Conservation (phyloP, 2,797 vertebrate genomes). For the Gephyroberyx darwinii region DNA sequence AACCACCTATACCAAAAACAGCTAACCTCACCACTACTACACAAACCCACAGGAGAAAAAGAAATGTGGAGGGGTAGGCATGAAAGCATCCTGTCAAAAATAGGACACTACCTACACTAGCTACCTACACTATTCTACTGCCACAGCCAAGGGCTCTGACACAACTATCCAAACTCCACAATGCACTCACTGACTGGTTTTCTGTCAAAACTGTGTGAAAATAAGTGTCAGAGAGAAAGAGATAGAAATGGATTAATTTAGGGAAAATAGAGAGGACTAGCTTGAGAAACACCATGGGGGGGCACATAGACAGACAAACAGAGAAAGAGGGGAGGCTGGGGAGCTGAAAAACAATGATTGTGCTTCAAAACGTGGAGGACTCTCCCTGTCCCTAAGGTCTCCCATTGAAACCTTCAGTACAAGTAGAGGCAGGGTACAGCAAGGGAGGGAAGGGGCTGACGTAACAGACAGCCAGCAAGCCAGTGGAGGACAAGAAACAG, state of each 20-base stretch:
- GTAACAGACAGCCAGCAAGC: slow-evolving; percentile 25
- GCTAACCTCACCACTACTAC: slow-evolving; percentile 17
- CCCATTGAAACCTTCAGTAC: slow-evolving; percentile 18
- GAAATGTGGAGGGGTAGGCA: neutral
- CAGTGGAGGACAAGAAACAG: slow-evolving; percentile 17
- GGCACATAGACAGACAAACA: neutral
- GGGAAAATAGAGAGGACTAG: neutral
- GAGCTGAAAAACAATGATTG: slow-evolving; percentile 14
- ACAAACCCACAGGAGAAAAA: neutral
- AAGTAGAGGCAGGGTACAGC: slow-evolving; percentile 21
- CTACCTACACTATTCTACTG: neutral
- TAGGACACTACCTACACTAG: slow-evolving; percentile 5
- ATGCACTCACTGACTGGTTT: slow-evolving; percentile 7
- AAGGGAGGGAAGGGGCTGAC: slow-evolving; percentile 4
- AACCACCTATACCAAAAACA: slow-evolving; percentile 11
- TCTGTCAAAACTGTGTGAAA: slow-evolving; percentile 4
- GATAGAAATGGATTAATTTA: neutral
- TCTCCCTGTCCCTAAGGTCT: slow-evolving; percentile 4
- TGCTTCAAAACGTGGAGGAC: slow-evolving; percentile 4
- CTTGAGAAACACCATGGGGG: neutral
- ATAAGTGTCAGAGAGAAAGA: neutral
- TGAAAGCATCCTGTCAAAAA: slow-evolving; percentile 23
- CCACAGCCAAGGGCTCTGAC: slow-evolving; percentile 22
- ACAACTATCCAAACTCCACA: slow-evolving; percentile 26
- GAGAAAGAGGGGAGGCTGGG: neutral